Evolutionary conservation across 2,113 vertebrate genomes (phyloP), one percentile per base, ranked within the genome.

Genomic region (Hypocryptadius cinnamomeus): DNA sequence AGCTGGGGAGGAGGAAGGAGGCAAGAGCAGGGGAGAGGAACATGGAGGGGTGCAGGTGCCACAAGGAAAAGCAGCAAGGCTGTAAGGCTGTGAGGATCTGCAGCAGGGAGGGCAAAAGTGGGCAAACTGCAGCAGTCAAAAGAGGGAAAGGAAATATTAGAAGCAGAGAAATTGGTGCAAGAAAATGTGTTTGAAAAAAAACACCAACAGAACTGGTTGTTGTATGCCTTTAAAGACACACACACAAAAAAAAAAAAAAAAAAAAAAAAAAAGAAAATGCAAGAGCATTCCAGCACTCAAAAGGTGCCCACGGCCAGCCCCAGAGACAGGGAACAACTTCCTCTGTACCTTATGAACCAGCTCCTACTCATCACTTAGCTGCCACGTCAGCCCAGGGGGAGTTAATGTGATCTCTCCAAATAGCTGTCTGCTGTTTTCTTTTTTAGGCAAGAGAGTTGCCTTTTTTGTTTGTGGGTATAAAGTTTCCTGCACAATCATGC

Each of bases 391-490:
- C 70, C 64, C 28, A 37, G 48, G 28, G 47, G 40, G 35, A 68
- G 53, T 61, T 66, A 73, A 63, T 19, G 61, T n/a, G 13, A 84
- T 59, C 69, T 92, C 35, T 35, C 61, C 85, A 68, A 39, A 81
- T 7, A 90, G 87, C 69, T 79, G 17, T 25, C 70, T 64, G 39
- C n/a, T 69, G 33, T 3, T 59, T 17, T 48, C n/a, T 85, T 86
- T 77, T 72, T 87, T 30, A 86, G 69, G 53, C 0, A 2, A 63
- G 77, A 28, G 57, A 78, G n/a, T 15, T 65, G 51, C 64, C 48
- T 72, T 74, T 90, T 90, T 87, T 79, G 35, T 68, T 65, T 57
- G 42, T 60, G 40, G n/a, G 37, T 79, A 31, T 64, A 57, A 89
- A 60, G 37, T 74, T 90, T 86, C 83, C 77, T 84, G 80, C 68